These are phyloP conservation scores for Triops longicaudatus DNA, from an alignment of 1,140 invertebrate species.

Conservation along the genomic window DNA sequence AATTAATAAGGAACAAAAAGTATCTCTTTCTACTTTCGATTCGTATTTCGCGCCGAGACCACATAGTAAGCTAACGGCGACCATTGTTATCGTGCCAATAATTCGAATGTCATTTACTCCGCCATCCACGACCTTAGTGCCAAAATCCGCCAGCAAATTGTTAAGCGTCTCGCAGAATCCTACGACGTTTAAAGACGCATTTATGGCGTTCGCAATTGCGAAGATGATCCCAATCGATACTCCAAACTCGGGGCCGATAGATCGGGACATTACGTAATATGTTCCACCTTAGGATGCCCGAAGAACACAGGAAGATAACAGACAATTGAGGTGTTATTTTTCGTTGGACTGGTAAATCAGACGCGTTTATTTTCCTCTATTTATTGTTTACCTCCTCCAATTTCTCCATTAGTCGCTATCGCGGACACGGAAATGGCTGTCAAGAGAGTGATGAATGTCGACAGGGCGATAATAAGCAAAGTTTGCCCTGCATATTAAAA, in stretches of 20 bases:
- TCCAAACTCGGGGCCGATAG: slow-evolving; percentile 56
- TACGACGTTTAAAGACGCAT: slow-evolving; percentile 54
- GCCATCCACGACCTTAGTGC: slow-evolving; percentile 36
- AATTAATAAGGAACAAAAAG: neutral
- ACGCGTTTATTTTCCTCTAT: neutral
- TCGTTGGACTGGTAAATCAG: neutral
- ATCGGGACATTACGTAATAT: slow-evolving; percentile 54
- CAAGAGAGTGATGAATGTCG: slow-evolving; percentile 81
- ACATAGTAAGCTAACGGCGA: slow-evolving; percentile 21
- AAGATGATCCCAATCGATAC: slow-evolving; percentile 57
- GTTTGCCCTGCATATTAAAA: slow-evolving; percentile 23
- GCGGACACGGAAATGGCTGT: slow-evolving; percentile 94
- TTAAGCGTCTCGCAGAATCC: slow-evolving; percentile 54
- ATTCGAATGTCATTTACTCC: slow-evolving; percentile 42
- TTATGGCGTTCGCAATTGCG: slow-evolving; percentile 54
- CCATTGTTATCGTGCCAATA: slow-evolving; percentile 34
- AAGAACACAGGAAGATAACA: neutral
- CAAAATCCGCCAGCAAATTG: slow-evolving; percentile 38
- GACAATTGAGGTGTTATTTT: neutral
- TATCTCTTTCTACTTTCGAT: slow-evolving; percentile 23
- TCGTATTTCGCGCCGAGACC: slow-evolving; percentile 27
- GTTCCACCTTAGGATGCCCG: slow-evolving; percentile 45
- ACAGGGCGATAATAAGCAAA: slow-evolving; percentile 75
- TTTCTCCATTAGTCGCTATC: slow-evolving; percentile 96
- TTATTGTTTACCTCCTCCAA: slow-evolving; percentile 75